Evolutionary conservation across 2,113 vertebrate species (phyloP), one percentile per base, ranked within the genome.

Genomic region (Galeopterus variegatus): DNA sequence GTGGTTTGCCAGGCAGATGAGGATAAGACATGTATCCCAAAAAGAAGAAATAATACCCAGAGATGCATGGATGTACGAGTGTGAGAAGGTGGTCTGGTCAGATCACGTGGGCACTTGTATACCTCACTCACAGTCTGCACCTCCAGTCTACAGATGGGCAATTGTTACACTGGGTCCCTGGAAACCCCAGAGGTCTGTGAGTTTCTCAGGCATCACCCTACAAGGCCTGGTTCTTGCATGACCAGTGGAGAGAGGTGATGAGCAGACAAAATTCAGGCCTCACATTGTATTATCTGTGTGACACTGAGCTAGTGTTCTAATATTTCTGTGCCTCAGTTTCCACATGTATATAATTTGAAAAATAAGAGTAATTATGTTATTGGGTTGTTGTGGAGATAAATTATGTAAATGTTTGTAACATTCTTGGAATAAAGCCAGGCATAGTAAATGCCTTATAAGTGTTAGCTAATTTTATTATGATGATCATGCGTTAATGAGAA

Each of bases 121-220:
- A 3, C 28, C 26, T 76, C 19, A 18, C 23, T 50, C 5, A 41
- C 3, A 23, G 14, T 58, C 77, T 80, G 13, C 13, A 64, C 18
- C 10, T 70, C 33, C 8, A 70, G 24, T 14, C 13, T 60, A 19
- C 11, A 62, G 21, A 24, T 28, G 12, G 8, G 1, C 31, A 14
- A 10, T 26, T 83, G 48, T 82, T 19, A 52, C 9, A 21, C 0
- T 8, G 10, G 8, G 41, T 3, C 4, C 11, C n/a, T 50, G 13
- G 23, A 23, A 54, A 17, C 10, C 12, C 33, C 56, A 73, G 31
- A 17, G 5, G 12, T 31, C 31, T 50, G 1, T 8, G 24, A 41
- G 1, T 56, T 31, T 58, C 48, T 56, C n/a, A 50, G 52, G 0
- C 5, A 36, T 62, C 10, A 64, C 18, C 6, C 9, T 23, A 0